These are phyloP conservation scores for Eupithecia subfuscata DNA, from an alignment of 2,888 invertebrate genomes.

Conservation along the genomic window DNA sequence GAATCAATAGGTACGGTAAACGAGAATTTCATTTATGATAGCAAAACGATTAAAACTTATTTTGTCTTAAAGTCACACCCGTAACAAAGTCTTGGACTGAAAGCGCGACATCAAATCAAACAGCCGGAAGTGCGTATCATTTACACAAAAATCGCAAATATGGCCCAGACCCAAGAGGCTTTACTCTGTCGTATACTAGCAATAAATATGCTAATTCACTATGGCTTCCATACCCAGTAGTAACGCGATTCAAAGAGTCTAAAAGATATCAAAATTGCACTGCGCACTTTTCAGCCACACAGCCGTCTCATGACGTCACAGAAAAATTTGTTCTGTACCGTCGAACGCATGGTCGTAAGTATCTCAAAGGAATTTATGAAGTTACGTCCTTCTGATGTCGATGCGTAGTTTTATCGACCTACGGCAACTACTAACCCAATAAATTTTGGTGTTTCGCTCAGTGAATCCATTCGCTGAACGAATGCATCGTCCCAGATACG, in stretches of 20 bases:
- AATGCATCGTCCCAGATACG: constrained; percentile 83
- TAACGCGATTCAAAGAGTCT: constrained; percentile 76
- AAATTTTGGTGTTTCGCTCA: constrained; percentile 84
- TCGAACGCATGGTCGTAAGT: constrained; percentile 70
- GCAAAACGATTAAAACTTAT: not conserved
- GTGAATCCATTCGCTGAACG: constrained; percentile 80
- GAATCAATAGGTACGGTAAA: not conserved
- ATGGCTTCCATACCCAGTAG: constrained; percentile 79
- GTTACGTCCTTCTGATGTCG: constrained; percentile 72
- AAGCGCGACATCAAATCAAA: constrained; percentile 26
- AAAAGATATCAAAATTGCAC: constrained; percentile 84
- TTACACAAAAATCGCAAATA: constrained; percentile 62
- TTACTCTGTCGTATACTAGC: constrained; percentile 79
- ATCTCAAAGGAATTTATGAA: constrained; percentile 68
- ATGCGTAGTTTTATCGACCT: constrained; percentile 81
- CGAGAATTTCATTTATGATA: not conserved
- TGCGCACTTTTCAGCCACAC: constrained; percentile 82
- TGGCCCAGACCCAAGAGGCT: constrained; percentile 67
- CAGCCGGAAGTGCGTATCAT: constrained; percentile 62
- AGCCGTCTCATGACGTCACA: constrained; percentile 65
- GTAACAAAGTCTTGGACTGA: not conserved
- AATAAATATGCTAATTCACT: constrained; percentile 84
- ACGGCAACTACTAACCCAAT: constrained; percentile 84
- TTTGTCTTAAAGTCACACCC: constrained; percentile 11
- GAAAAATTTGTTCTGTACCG: constrained; percentile 74